phyloP scores from a whole-genome alignment of 2,888 invertebrate species.

The Drosophila eohydei region DNA sequence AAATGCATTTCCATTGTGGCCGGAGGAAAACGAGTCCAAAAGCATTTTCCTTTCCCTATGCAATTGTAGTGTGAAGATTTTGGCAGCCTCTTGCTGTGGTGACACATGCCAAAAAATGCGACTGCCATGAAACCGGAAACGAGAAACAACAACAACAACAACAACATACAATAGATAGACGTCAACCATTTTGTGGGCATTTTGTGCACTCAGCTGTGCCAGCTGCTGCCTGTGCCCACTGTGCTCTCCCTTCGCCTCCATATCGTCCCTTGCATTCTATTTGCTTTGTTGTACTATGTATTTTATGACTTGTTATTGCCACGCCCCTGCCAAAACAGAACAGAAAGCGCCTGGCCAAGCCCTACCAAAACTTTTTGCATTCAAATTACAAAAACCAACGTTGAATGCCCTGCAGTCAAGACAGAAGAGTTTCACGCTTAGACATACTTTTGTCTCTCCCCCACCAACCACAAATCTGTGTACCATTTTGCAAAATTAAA shows the following conservation, averaged over 20 bases:
- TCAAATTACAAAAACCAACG: slow-evolving; percentile 51
- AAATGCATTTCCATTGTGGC: slow-evolving; percentile 55
- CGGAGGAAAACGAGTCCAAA: background rate
- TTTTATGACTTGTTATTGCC: slow-evolving; percentile 69
- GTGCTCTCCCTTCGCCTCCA: background rate
- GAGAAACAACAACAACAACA: slow-evolving; percentile 30
- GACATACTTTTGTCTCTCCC: background rate
- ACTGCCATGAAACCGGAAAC: slow-evolving; percentile 61
- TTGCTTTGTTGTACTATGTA: slow-evolving; percentile 60
- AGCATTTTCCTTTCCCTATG: slow-evolving; percentile 23
- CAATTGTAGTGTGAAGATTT: slow-evolving; percentile 52
- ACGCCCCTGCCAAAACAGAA: slow-evolving; percentile 11
- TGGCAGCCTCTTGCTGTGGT: slow-evolving; percentile 49
- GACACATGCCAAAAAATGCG: slow-evolving; percentile 71
- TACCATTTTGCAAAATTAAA: background rate
- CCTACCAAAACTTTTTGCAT: slow-evolving; percentile 38
- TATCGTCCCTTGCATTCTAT: slow-evolving; percentile 18
- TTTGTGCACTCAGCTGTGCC: slow-evolving; percentile 67
- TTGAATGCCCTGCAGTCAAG: slow-evolving; percentile 24
- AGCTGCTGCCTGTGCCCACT: slow-evolving; percentile 39
- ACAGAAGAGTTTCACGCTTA: background rate
- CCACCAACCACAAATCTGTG: background rate
- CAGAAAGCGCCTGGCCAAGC: background rate
- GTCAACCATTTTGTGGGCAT: slow-evolving; percentile 68
- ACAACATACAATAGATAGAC: slow-evolving; percentile 39